These are phyloP conservation scores for Lypha dubia DNA, from an alignment of 2,888 invertebrate genomes.

Conservation along the genomic window DNA sequence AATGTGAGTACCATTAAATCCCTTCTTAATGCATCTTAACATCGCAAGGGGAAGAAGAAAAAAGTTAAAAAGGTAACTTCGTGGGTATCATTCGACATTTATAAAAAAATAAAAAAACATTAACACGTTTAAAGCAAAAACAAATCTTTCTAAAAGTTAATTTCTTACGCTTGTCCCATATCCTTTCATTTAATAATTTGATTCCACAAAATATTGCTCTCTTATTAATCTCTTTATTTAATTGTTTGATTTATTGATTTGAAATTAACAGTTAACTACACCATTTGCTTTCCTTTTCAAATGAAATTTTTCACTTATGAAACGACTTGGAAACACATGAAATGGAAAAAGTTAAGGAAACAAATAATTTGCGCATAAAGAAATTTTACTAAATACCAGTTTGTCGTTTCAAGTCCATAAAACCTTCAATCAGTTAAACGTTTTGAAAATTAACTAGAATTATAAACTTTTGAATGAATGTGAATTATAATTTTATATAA, in stretches of 20 bases:
- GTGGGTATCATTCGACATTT: too few species aligned
- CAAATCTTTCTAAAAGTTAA: too few species aligned
- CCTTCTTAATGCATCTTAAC: too few species aligned
- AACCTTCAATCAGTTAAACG: slow-evolving; percentile 82
- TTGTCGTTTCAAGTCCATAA: slow-evolving; percentile 54
- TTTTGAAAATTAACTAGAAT: slow-evolving; percentile 80
- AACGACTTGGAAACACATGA: slow-evolving; percentile 10
- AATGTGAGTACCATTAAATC: too few species aligned
- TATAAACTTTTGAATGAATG: slow-evolving; percentile 73
- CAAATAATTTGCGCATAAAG: slow-evolving; percentile 36
- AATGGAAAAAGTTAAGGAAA: slow-evolving; percentile 10
- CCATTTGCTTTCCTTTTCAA: background rate
- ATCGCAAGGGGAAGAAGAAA: too few species aligned
- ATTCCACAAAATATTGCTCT: too few species aligned
- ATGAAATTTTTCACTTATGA: slow-evolving; percentile 7
- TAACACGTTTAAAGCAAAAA: too few species aligned
- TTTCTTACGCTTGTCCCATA: too few species aligned
- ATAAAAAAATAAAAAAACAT: too few species aligned
- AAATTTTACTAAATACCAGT: slow-evolving; percentile 59
- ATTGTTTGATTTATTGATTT: slow-evolving; percentile 71
- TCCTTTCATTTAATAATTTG: too few species aligned
- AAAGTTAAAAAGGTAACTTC: too few species aligned
- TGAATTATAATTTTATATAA: slow-evolving; percentile 38
- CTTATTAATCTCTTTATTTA: slow-evolving; percentile 43
- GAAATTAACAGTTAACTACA: slow-evolving; percentile 62